These are phyloP conservation scores for Hyposoter didymator DNA, from an alignment of 2,888 invertebrate species.

Conservation along the genomic window DNA sequence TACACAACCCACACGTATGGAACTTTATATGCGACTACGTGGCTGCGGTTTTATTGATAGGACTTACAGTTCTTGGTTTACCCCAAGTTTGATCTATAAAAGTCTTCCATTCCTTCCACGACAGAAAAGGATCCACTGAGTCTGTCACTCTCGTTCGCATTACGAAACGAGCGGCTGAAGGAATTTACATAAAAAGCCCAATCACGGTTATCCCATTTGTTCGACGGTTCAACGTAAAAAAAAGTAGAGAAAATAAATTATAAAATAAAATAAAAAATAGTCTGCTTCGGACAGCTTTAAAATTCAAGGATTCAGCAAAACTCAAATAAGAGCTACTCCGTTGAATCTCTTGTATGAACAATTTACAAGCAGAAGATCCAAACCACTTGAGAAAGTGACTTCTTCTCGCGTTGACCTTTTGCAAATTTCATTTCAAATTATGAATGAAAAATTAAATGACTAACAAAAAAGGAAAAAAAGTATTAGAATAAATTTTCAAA, in stretches of 20 bases:
- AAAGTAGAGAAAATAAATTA: neutral
- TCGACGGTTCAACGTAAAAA: constrained; percentile 17
- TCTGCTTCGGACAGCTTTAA: neutral
- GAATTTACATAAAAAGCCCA: constrained; percentile 15
- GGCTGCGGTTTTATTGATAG: neutral
- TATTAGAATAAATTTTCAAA: neutral
- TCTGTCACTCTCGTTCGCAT: constrained; percentile 65
- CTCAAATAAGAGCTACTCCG: neutral
- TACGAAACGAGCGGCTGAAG: constrained; percentile 62
- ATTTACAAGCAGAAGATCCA: neutral
- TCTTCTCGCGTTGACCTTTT: neutral
- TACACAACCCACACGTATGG: neutral
- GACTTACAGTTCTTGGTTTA: constrained; percentile 68
- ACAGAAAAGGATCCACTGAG: constrained; percentile 44
- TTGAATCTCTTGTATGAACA: neutral
- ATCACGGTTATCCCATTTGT: constrained; percentile 28
- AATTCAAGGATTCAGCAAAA: constrained; percentile 16
- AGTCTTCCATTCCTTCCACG: constrained; percentile 78
- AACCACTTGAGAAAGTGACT: neutral
- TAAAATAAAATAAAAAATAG: neutral
- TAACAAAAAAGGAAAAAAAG: neutral
- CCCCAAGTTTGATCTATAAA: constrained; percentile 76
- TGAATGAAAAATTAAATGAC: neutral
- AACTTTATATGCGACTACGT: constrained; percentile 30
- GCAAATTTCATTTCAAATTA: neutral